A percentile compares a stretch with the other conserved stretches of the same genome.
Evolutionary conservation across 2,113 vertebrate species (phyloP).

Genomic region (Marmota monax): DNA sequence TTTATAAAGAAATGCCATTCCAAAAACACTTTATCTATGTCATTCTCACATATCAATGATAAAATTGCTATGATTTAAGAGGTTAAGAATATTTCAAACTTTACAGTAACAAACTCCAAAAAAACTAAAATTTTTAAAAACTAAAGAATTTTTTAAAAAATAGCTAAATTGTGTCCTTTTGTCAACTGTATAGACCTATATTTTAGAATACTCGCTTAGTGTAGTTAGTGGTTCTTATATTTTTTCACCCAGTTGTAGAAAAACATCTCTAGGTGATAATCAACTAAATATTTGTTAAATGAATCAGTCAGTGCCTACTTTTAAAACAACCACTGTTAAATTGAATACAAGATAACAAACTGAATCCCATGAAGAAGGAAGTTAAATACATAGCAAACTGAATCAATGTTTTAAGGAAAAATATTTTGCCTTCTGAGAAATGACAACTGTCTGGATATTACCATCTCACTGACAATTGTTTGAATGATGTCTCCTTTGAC

Average conservation of each 20-base stretch:
- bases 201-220: slow-evolving; percentile 30
- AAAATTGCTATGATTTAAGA: slow-evolving; percentile 44
- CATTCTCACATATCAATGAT: neutral
- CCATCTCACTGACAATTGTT: slow-evolving; percentile 35
- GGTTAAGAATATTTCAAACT: neutral
- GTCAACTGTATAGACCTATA: neutral
- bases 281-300: neutral
- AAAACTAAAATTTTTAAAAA: slow-evolving; percentile 39
- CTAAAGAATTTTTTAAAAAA: neutral
- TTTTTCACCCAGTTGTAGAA: neutral
- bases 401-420: slow-evolving; percentile 8
- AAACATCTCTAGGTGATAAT: neutral
- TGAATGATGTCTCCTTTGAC: neutral
- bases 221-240: neutral
- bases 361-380: neutral
- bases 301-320: neutral
- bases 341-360: neutral
- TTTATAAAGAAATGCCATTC: slow-evolving; percentile 28
- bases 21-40: neutral
- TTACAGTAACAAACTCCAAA: neutral
- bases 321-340: slow-evolving; percentile 59
- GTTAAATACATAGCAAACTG: slow-evolving; percentile 2
- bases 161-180: neutral
- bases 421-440: neutral
- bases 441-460: neutral